Base-by-base conservation (phyloP, 92 coral and sea anemone species). In the Porites lobata region DNA sequence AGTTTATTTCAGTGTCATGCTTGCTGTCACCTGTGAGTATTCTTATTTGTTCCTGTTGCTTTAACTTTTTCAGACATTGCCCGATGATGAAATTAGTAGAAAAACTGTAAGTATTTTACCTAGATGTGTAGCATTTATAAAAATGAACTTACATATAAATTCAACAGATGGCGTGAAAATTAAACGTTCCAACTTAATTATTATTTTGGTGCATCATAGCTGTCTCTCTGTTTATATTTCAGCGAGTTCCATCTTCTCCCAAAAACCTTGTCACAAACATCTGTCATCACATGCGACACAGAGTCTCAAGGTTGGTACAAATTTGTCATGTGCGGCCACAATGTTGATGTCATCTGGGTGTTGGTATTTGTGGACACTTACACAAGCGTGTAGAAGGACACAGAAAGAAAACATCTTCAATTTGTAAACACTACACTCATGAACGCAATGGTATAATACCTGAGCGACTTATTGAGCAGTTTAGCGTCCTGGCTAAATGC, bases 221-320 rank as follows among this genome's bases (percentile, higher is more conserved):
- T 19, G 14, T 26, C 9, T 19, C 8, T 18, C 14, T 79, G 6
- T 79, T 79, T 43, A 1, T 50, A n/a, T 79, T 65, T 47, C 84
- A 79, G 81, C 73, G 81, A 57, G 9, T 80, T 54, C 81, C 88
- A 69, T 67, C 90, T 18, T 72, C 98, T 38, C 86, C 93, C n/a
- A 95, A 91, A 78, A 94, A 90, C 68, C 94, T 95, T 79, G 94
- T 95, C 78, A 91, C 93, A 63, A 84, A 84, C 52, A 84, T 84
- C 29, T 84, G 86, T 22, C 78, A 89, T 51, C 98, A 95, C 59
- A 75, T 95, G 66, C 92, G 96, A 1, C 98, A 95, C 75, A 92
- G 94, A 62, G 98, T 95, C 1, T 95, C 98, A 71, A 95, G 90
- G 98, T 95, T 12, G 15, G 14, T 69, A 14, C 47, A 38, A 38